Percentiles rank a stretch among this genome's conserved stretches.
These are phyloP conservation scores for Rachycentron canadum DNA, from an alignment of 2,797 vertebrate genomes.

Conservation along the genomic window DNA sequence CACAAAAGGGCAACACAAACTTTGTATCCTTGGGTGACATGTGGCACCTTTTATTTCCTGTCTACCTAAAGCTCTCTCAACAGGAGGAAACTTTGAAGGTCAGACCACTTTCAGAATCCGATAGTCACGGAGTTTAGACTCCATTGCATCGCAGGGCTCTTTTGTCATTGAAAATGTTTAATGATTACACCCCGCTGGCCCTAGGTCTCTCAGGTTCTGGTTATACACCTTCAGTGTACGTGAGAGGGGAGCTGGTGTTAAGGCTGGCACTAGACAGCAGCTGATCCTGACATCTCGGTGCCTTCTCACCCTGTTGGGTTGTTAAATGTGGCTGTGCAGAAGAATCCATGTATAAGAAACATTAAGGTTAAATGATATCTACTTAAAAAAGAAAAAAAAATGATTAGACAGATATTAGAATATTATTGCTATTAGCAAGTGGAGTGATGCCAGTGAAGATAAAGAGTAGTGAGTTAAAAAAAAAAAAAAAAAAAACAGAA, in stretches of 20 bases:
- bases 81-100: conserved; percentile 73
- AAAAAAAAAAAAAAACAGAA: not conserved
- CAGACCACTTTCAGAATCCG: conserved; percentile 67
- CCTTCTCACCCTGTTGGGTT: not conserved
- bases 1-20: conserved; percentile 56
- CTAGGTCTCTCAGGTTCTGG: conserved; percentile 14
- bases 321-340: not conserved
- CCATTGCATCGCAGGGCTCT: conserved; percentile 28
- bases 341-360: not conserved
- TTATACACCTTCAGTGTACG: not conserved
- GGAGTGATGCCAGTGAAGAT: not conserved
- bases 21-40: conserved; percentile 48
- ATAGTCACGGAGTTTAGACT: conserved; percentile 34
- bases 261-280: conserved; percentile 16
- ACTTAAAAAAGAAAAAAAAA: not conserved
- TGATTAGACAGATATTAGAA: not conserved
- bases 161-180: conserved; percentile 67
- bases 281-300: not conserved
- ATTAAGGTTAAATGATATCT: not conserved
- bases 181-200: conserved; percentile 50
- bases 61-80: conserved; percentile 38
- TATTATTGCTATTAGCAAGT: not conserved
- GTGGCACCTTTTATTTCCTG: conserved; percentile 50
- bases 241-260: conserved; percentile 3
- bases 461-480: not conserved